These are phyloP conservation scores for Vandiemenella viatica DNA, from an alignment of 2,888 invertebrate species.

Conservation along the genomic window DNA sequence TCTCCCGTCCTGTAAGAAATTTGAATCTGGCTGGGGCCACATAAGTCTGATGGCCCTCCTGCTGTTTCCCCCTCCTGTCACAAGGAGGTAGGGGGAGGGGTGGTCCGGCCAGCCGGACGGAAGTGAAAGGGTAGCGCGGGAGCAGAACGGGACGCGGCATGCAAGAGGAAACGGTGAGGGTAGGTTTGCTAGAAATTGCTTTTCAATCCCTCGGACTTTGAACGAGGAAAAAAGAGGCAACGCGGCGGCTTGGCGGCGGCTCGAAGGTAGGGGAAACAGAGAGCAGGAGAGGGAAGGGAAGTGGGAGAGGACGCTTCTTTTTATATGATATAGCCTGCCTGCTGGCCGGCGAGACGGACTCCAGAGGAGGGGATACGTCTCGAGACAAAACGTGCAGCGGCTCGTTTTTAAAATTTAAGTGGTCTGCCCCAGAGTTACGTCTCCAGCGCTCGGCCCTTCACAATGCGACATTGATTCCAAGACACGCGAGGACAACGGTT, in stretches of 20 bases:
- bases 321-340: not conserved
- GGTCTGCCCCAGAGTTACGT: no score
- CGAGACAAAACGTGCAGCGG: no score
- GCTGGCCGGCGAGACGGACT: no score
- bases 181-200: slow-evolving; percentile 12
- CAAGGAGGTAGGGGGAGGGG: slow-evolving; percentile 8
- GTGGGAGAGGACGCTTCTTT: slow-evolving; percentile 1
- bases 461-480: not conserved
- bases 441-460: not conserved
- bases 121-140: slow-evolving; percentile 6
- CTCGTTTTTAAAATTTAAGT: no score
- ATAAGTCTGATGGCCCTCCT: not conserved
- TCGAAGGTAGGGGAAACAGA: not conserved
- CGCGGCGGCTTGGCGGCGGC: no score
- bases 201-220: slow-evolving; percentile 14
- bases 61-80: not conserved
- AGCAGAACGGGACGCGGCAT: slow-evolving; percentile 7
- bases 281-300: not conserved
- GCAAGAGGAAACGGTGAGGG: slow-evolving; percentile 2
- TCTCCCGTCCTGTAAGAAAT: no score
- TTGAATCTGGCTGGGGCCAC: not conserved
- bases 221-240: not conserved
- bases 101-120: not conserved
- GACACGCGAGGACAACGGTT: no score
- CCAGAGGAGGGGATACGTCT: no score